Percentiles rank a stretch among this genome's conserved stretches.
Conservation (phyloP, 2,888 invertebrate genomes). For the Eucriotettix oculatus region DNA sequence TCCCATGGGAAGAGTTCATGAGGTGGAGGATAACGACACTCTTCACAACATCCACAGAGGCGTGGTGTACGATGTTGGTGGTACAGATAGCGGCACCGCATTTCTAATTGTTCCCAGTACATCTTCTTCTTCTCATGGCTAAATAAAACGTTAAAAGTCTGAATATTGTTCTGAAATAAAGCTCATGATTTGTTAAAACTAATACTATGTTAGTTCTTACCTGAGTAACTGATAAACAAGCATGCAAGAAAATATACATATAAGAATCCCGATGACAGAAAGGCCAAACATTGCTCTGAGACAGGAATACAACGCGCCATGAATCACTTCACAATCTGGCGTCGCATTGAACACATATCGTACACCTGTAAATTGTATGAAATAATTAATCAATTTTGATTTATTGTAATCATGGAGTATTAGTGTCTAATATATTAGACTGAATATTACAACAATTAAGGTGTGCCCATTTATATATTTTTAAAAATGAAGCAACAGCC, state of each 20-base stretch:
- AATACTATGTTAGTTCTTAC: slow-evolving; percentile 24
- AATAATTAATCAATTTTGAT: not conserved
- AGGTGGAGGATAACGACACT: slow-evolving; percentile 41
- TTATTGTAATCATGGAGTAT: too few species aligned
- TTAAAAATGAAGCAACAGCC: too few species aligned
- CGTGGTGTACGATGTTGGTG: slow-evolving; percentile 29
- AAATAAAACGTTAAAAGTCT: slow-evolving; percentile 12
- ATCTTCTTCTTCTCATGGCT: slow-evolving; percentile 88
- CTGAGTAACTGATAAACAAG: slow-evolving; percentile 74
- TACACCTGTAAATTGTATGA: slow-evolving; percentile 34
- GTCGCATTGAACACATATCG: slow-evolving; percentile 74
- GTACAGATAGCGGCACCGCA: slow-evolving; percentile 66
- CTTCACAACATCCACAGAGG: slow-evolving; percentile 51
- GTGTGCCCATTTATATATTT: too few species aligned
- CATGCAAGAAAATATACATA: slow-evolving; percentile 86
- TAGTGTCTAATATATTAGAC: too few species aligned
- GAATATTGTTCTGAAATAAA: not conserved
- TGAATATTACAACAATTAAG: too few species aligned
- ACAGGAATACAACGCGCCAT: slow-evolving; percentile 52
- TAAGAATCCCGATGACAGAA: slow-evolving; percentile 75
- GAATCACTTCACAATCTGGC: slow-evolving; percentile 72
- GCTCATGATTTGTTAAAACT: not conserved
- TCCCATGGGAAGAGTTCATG: slow-evolving; percentile 42
- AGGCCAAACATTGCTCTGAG: slow-evolving; percentile 79
- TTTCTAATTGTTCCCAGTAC: slow-evolving; percentile 85